These are phyloP conservation scores for Carcinoscorpius rotundicauda DNA, from an alignment of 1,140 invertebrate species.

Conservation along the genomic window DNA sequence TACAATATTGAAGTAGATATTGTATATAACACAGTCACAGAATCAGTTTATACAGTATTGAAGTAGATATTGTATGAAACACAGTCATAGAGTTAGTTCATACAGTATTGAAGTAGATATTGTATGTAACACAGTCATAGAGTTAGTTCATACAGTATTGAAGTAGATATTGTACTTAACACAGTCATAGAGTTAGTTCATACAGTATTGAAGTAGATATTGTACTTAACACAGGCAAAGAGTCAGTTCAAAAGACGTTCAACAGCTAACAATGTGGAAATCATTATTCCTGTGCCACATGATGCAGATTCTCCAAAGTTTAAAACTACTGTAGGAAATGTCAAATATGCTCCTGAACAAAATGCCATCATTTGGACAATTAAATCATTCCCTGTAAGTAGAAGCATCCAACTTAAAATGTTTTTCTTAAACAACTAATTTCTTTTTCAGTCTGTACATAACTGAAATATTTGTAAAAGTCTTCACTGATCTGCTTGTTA, in stretches of 20 bases:
- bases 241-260: slow-evolving; percentile 97
- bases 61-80: slow-evolving; percentile 4
- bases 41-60: neutral
- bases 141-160: too few relatives aligned
- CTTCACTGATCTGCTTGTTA: too few relatives aligned
- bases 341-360: slow-evolving; percentile 94
- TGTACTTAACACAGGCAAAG: slow-evolving; percentile 51
- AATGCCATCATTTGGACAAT: slow-evolving; percentile 99
- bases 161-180: too few relatives aligned
- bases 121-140: too few relatives aligned
- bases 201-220: neutral
- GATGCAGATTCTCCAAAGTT: slow-evolving; percentile 99
- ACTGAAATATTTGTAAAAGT: slow-evolving; percentile 1
- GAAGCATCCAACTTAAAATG: too few relatives aligned
- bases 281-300: slow-evolving; percentile 94
- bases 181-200: too few relatives aligned
- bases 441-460: slow-evolving; percentile 3
- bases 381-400: slow-evolving; percentile 81
- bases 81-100: slow-evolving; percentile 94
- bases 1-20: too few relatives aligned
- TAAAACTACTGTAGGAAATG: slow-evolving; percentile 94
- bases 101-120: too few relatives aligned
- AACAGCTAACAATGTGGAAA: slow-evolving; percentile 98
- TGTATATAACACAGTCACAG: too few relatives aligned
- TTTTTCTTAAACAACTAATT: neutral